Percentiles rank a stretch among this genome's conserved stretches.
These are phyloP conservation scores for Montipora efflorescens DNA, from an alignment of 64 coral and sea anemone genomes.

Conservation along the genomic window DNA sequence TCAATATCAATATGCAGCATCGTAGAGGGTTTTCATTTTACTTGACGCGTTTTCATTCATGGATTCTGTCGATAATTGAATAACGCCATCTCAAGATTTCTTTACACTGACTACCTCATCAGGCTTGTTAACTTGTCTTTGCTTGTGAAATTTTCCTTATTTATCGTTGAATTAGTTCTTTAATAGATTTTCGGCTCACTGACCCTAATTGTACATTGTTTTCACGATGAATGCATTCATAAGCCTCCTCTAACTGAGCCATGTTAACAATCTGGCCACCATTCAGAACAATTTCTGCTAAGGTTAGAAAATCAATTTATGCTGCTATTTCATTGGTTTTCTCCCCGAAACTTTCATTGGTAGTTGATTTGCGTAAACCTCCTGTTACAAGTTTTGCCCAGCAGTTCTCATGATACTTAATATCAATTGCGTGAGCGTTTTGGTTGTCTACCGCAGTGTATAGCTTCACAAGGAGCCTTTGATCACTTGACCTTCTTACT, in stretches of 20 bases:
- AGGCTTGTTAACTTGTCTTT: slow-evolving; percentile 37
- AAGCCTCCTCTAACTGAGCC: slow-evolving; percentile 39
- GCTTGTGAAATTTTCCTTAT: slow-evolving; percentile 54
- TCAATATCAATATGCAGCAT: slow-evolving; percentile 4
- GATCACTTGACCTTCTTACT: slow-evolving; percentile 28
- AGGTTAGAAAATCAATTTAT: slow-evolving; percentile 44
- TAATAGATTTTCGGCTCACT: slow-evolving; percentile 46
- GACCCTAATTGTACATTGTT: slow-evolving; percentile 22
- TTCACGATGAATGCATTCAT: slow-evolving; percentile 27
- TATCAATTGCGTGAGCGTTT: slow-evolving; percentile 62
- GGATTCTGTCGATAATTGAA: slow-evolving; percentile 33
- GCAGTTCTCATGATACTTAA: slow-evolving; percentile 68
- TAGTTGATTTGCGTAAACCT: slow-evolving; percentile 30
- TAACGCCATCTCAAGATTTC: neutral
- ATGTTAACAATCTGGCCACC: slow-evolving; percentile 38
- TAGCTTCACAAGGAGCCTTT: slow-evolving; percentile 44
- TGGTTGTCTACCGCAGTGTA: neutral
- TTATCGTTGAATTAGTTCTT: slow-evolving; percentile 21
- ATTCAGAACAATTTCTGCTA: slow-evolving; percentile 29
- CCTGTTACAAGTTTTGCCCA: slow-evolving; percentile 51
- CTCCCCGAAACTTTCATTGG: slow-evolving; percentile 22
- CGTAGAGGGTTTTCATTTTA: slow-evolving; percentile 70
- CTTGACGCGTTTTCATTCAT: slow-evolving; percentile 1
- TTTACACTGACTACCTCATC: slow-evolving; percentile 37
- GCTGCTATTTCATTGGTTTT: slow-evolving; percentile 39